Conservation (phyloP, 2,113 vertebrate genomes). For the Sinocyclocheilus anophthalmus region DNA sequence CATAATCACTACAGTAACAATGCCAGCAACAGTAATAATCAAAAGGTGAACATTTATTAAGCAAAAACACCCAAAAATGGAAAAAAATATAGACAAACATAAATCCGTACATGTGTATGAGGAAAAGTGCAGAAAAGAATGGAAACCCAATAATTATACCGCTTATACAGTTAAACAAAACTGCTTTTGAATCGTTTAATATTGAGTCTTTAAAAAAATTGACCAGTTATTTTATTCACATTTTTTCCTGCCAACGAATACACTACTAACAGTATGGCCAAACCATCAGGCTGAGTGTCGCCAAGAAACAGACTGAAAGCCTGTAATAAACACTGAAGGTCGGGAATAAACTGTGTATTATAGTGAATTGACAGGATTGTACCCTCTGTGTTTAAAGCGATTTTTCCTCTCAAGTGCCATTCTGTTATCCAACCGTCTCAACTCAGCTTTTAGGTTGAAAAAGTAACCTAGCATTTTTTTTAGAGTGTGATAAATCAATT, state of each 20-base stretch:
- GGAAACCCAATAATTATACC: background rate
- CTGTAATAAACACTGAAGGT: background rate
- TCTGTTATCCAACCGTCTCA: background rate
- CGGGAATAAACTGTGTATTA: background rate
- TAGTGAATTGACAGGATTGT: background rate
- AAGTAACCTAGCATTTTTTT: background rate
- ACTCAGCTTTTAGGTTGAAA: background rate
- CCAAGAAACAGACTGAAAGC: background rate
- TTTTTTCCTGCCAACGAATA: background rate
- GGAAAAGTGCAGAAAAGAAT: background rate
- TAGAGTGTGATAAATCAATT: background rate
- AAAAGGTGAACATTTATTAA: background rate
- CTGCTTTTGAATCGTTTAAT: background rate
- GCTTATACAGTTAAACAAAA: background rate
- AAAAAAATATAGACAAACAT: background rate
- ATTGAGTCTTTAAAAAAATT: no score
- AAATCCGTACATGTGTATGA: background rate
- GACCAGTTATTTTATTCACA: background rate
- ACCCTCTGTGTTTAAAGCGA: background rate
- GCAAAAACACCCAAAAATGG: background rate
- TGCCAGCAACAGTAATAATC: background rate
- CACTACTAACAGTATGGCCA: no score
- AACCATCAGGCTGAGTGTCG: background rate
- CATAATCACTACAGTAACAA: background rate
- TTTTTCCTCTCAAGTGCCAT: background rate